phyloP scores from a whole-genome alignment of 1,140 invertebrate species.

The Mizuhopecten yessoensis region DNA sequence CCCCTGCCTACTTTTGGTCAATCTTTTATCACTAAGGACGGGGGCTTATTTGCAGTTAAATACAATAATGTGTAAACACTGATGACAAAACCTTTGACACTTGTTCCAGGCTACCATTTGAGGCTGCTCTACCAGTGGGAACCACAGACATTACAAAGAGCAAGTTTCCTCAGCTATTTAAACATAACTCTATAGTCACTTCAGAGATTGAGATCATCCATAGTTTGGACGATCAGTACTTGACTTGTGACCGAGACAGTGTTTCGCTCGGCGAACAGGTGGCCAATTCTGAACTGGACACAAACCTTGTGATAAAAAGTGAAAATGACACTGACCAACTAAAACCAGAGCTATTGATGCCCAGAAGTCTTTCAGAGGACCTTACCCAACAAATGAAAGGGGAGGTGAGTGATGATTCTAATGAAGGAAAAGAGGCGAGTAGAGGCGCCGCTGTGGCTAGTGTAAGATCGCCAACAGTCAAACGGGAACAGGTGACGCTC shows the following conservation, averaged over 20 bases:
- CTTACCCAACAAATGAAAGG: slow-evolving; percentile 70
- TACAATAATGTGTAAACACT: no score
- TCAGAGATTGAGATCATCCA: slow-evolving; percentile 67
- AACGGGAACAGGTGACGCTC: slow-evolving; percentile 44
- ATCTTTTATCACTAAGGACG: no score
- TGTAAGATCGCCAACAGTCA: slow-evolving; percentile 43
- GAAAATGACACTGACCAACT: slow-evolving; percentile 58
- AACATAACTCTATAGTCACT: slow-evolving; percentile 52
- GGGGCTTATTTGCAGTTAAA: no score
- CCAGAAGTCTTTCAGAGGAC: slow-evolving; percentile 75
- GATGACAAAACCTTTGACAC: not conserved
- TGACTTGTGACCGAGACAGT: slow-evolving; percentile 60
- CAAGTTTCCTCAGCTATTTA: slow-evolving; percentile 28
- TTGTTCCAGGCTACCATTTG: slow-evolving; percentile 2
- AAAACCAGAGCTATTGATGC: slow-evolving; percentile 70
- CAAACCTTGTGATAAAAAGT: slow-evolving; percentile 65
- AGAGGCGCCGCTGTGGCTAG: not conserved
- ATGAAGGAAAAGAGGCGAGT: slow-evolving; percentile 41
- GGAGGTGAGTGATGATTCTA: slow-evolving; percentile 41
- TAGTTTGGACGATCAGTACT: slow-evolving; percentile 61
- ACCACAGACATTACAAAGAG: slow-evolving; percentile 49
- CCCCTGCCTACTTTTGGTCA: no score
- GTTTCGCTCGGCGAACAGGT: slow-evolving; percentile 74
- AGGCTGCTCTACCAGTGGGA: slow-evolving; percentile 43
- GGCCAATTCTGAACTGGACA: slow-evolving; percentile 61